Percentiles rank a stretch among this genome's conserved stretches.
These are phyloP conservation scores for Acanthoscelides obtectus DNA, from an alignment of 2,888 invertebrate species.

Conservation along the genomic window DNA sequence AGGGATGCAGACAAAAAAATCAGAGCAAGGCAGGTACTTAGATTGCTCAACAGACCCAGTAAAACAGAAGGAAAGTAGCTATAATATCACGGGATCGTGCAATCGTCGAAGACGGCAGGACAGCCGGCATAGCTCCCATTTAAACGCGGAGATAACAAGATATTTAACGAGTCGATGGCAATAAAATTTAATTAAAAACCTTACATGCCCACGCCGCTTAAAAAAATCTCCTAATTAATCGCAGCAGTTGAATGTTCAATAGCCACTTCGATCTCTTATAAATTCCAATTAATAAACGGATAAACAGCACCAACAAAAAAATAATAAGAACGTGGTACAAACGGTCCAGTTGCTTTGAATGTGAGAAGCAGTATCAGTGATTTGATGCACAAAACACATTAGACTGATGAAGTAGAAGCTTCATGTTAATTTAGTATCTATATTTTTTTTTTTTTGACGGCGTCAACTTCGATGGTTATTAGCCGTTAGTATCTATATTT, in stretches of 20 bases:
- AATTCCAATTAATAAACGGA: constrained; percentile 1
- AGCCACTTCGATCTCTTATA: not conserved
- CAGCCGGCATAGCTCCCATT: not conserved
- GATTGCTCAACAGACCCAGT: not conserved
- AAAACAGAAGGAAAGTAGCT: not conserved
- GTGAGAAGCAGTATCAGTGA: too few relatives aligned
- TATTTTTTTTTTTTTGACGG: too few relatives aligned
- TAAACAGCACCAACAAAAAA: not conserved
- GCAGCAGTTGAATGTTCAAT: constrained; percentile 3
- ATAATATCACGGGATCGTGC: not conserved
- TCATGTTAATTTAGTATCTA: too few relatives aligned
- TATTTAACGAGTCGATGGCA: constrained; percentile 13
- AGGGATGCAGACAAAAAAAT: not conserved
- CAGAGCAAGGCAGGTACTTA: not conserved
- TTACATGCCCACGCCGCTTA: constrained; percentile 14
- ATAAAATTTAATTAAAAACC: constrained; percentile 21
- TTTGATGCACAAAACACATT: too few relatives aligned
- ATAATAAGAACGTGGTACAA: not conserved
- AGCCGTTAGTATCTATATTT: too few relatives aligned
- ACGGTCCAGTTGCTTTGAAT: not conserved
- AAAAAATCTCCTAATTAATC: constrained; percentile 18
- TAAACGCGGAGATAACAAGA: constrained; percentile 4
- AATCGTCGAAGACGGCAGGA: not conserved
- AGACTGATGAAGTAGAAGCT: too few relatives aligned
- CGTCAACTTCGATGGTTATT: too few relatives aligned